phyloP scores from a whole-genome alignment of 2,797 vertebrate genomes.

The Siniperca obscura region DNA sequence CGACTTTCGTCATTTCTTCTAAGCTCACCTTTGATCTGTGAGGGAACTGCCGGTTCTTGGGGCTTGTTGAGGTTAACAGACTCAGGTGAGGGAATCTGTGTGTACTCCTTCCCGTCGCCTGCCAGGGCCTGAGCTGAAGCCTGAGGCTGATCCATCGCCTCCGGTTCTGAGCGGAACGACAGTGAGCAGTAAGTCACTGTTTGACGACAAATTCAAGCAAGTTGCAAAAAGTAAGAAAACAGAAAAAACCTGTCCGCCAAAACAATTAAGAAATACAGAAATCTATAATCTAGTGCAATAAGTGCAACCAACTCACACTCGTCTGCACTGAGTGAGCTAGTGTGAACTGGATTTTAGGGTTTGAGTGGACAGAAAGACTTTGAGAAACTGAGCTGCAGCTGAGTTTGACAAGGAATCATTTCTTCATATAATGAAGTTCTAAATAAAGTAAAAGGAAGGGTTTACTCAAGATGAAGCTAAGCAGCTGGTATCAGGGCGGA shows the following conservation, averaged over 20 bases:
- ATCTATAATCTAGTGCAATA: background rate
- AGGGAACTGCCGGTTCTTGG: slow-evolving; percentile 81
- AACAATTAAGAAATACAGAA: background rate
- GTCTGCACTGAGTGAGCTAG: background rate
- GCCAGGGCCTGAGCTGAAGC: slow-evolving; percentile 36
- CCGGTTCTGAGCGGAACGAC: slow-evolving; percentile 67
- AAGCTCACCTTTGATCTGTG: slow-evolving; percentile 86
- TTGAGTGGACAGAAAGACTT: background rate
- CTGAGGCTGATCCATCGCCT: slow-evolving; percentile 76
- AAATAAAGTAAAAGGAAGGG: background rate
- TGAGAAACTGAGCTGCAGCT: background rate
- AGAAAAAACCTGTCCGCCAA: background rate
- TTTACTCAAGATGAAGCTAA: background rate
- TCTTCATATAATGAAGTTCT: background rate
- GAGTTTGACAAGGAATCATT: background rate
- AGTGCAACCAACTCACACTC: background rate
- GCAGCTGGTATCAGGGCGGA: background rate
- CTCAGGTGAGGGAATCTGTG: slow-evolving; percentile 86
- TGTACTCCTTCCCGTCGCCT: slow-evolving; percentile 85
- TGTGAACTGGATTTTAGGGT: background rate
- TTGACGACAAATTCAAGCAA: background rate
- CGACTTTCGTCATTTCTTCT: background rate
- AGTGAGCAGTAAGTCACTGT: background rate
- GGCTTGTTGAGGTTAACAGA: slow-evolving; percentile 85
- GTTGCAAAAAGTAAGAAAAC: background rate